phyloP scores from a whole-genome alignment of 2,113 vertebrate species.

The Nematolebias whitei region DNA sequence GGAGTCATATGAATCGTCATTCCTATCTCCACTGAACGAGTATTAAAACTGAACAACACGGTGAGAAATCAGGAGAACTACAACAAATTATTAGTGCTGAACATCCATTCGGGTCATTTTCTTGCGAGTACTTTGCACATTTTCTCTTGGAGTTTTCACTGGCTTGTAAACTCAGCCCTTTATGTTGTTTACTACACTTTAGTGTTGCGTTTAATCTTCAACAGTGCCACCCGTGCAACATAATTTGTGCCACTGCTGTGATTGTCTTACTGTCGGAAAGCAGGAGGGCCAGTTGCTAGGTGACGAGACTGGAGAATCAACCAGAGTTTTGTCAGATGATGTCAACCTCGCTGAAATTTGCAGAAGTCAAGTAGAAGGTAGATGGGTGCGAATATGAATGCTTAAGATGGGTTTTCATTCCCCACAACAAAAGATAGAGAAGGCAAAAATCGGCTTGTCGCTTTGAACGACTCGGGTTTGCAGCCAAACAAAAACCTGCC shows the following conservation, averaged over 20 bases:
- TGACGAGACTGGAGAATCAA: slow-evolving; percentile 63
- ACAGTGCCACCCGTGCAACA: slow-evolving; percentile 8
- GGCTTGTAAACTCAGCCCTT: not conserved
- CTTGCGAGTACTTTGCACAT: not conserved
- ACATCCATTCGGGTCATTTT: not conserved
- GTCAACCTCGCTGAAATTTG: slow-evolving; percentile 32
- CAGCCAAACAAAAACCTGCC: not conserved
- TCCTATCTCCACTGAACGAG: too few relatives aligned
- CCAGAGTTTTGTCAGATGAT: slow-evolving; percentile 47
- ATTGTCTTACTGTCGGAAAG: slow-evolving; percentile 56
- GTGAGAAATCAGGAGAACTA: not conserved
- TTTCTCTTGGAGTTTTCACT: not conserved
- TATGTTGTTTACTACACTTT: slow-evolving; percentile 16
- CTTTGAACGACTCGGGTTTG: not conserved
- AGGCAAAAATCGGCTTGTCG: slow-evolving; percentile 8
- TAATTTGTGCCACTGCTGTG: slow-evolving; percentile 43
- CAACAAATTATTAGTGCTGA: not conserved
- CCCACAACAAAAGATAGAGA: not conserved
- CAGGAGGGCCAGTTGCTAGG: slow-evolving; percentile 75
- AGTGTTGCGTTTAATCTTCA: slow-evolving; percentile 20
- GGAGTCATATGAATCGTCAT: too few relatives aligned
- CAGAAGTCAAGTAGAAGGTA: slow-evolving; percentile 32
- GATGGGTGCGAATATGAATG: slow-evolving; percentile 10
- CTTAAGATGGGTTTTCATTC: slow-evolving; percentile 6
- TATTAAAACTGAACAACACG: not conserved